Conservation (phyloP, 1,140 invertebrate genomes). For the Drosophila arizonae region DNA sequence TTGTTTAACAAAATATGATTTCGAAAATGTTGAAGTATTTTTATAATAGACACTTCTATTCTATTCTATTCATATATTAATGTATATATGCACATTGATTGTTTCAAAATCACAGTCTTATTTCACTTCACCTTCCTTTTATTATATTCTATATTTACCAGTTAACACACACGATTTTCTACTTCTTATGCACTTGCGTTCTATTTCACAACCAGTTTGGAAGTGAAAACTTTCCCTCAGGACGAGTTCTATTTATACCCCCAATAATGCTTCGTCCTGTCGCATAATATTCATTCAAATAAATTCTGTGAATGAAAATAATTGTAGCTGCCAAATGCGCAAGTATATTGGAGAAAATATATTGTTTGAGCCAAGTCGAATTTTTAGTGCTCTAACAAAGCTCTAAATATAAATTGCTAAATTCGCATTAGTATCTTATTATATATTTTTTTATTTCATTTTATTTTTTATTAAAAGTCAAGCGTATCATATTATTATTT, state of each 20-base stretch:
- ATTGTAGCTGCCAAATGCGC: slow-evolving; percentile 15
- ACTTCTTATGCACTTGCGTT: slow-evolving; percentile 1
- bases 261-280: slow-evolving; percentile 15
- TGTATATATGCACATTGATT: too few species aligned
- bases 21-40: too few species aligned
- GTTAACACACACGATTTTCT: slow-evolving; percentile 4
- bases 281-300: slow-evolving; percentile 44
- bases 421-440: too few species aligned
- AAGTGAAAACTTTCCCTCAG: slow-evolving; percentile 45
- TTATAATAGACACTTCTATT: too few species aligned
- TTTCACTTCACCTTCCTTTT: background rate
- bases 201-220: slow-evolving; percentile 20
- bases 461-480: too few species aligned
- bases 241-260: slow-evolving; percentile 65
- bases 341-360: background rate
- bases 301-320: slow-evolving; percentile 43
- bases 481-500: too few species aligned
- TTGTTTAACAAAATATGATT: too few species aligned
- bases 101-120: too few species aligned
- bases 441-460: too few species aligned
- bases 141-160: slow-evolving; percentile 4
- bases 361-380: background rate
- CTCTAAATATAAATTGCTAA: too few species aligned
- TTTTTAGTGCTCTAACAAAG: slow-evolving; percentile 2
- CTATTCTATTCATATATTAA: too few species aligned